Percentiles rank a stretch among this genome's conserved stretches.
phyloP scores from a whole-genome alignment of 2,888 invertebrate genomes.

The Odontocolon sp. region DNA sequence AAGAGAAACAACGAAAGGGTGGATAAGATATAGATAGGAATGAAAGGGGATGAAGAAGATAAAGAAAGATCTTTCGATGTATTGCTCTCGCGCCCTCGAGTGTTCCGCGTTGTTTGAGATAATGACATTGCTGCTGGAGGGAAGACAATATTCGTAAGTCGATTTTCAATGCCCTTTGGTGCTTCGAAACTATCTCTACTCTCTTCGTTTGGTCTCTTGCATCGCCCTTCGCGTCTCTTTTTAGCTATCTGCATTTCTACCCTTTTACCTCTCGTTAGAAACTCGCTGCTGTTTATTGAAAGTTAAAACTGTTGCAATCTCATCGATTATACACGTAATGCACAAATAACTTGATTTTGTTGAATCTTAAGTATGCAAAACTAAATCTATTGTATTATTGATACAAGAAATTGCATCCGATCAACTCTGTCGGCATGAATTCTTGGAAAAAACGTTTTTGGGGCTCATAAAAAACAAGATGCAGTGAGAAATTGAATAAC shows the following conservation, averaged over 20 bases:
- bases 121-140: slow-evolving; percentile 69
- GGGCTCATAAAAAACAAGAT: no score
- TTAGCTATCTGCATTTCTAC: slow-evolving; percentile 18
- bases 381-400: no score
- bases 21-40: slow-evolving; percentile 3
- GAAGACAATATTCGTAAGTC: slow-evolving; percentile 59
- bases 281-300: slow-evolving; percentile 61
- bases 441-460: no score
- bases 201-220: background rate
- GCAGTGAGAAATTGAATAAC: no score
- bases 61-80: slow-evolving; percentile 58
- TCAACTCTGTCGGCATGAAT: no score
- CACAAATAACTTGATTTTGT: no score
- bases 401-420: no score
- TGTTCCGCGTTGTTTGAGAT: slow-evolving; percentile 70
- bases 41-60: slow-evolving; percentile 20
- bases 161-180: slow-evolving; percentile 59
- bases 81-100: slow-evolving; percentile 65
- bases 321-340: background rate
- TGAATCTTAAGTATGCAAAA: no score
- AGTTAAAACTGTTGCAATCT: slow-evolving; percentile 62
- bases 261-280: slow-evolving; percentile 18
- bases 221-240: background rate
- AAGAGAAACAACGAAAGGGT: background rate
- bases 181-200: slow-evolving; percentile 12